Conservation (phyloP, 2,797 vertebrate genomes). For the Poeciliopsis presidionis region DNA sequence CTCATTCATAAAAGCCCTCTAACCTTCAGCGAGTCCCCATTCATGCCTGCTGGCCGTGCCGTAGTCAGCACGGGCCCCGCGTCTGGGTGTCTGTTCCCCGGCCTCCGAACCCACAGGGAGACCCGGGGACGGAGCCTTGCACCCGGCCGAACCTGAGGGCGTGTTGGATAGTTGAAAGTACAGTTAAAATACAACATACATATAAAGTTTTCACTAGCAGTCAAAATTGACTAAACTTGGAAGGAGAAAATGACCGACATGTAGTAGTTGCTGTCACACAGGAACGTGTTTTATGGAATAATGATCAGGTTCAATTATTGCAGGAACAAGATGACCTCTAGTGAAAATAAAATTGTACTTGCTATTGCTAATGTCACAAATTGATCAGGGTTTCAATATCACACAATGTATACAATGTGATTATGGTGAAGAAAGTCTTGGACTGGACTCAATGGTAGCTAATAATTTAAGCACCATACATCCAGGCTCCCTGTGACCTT, state of each 20-base stretch:
- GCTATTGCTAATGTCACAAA: neutral
- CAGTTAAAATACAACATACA: neutral
- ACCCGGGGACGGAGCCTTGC: neutral
- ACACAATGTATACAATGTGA: neutral
- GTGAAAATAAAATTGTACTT: neutral
- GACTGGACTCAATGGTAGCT: neutral
- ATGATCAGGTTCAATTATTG: neutral
- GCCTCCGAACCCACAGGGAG: too few species aligned
- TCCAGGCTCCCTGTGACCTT: neutral
- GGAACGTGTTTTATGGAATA: neutral
- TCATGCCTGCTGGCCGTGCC: constrained; percentile 71
- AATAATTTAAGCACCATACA: neutral
- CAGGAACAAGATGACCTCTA: neutral
- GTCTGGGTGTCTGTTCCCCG: constrained; percentile 7
- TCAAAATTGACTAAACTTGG: neutral
- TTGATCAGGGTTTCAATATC: neutral
- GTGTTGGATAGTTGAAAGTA: neutral
- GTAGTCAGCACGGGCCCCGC: neutral
- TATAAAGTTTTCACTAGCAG: neutral
- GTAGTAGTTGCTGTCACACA: neutral
- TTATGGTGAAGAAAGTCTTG: neutral
- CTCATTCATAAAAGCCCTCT: constrained; percentile 95
- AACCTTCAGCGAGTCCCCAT: constrained; percentile 84
- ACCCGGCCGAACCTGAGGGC: neutral
- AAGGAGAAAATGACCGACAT: neutral